Evolutionary conservation across 2,113 vertebrate species (phyloP), one percentile per base, ranked within the genome.

Genomic region (Zosterops lateralis): DNA sequence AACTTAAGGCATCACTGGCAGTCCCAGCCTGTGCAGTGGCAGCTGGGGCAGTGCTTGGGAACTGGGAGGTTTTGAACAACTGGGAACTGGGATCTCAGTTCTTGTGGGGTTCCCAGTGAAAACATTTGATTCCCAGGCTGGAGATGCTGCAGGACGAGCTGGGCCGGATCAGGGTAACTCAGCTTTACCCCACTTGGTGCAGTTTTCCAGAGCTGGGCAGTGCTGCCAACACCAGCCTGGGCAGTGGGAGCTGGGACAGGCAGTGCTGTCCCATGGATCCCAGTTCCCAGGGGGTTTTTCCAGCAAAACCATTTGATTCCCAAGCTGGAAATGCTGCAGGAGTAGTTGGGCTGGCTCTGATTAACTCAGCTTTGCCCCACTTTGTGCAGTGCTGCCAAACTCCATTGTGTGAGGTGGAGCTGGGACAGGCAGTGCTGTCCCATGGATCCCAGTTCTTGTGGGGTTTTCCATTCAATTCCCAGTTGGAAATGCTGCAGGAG

Each of bases 261-360:
- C 21, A 10, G 58, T 22, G 45, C 78, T 74, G 60, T 65, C 29
- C 60, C 48, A 7, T 0, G 1, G 24, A 45, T 66, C 40, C 76
- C 51, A 32, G 15, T 24, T 31, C 71, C 25, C 7, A 15, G 18
- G 21, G 11, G 12, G n/a, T 6, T 3, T 3, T 77, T 45, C 45
- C 36, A 31, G 3, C 57, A 4, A 36, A 71, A 7, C 51, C 50
- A 6, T 0, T 7, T 2, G 1, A 9, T 4, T 67, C 4, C 7
- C 47, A 53, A 14, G 0, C 32, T 44, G 60, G 60, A 16, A 7
- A 38, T 38, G 38, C 38, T 38, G 38, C 38, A 38, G 38, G 38
- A 38, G 38, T 10, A 38, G 38, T 10, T 38, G 38, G 38, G 38
- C 38, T 11, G 38, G n/a, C n/a, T n/a, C n/a, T n/a, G n/a, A n/a